A percentile compares a stretch with the other conserved stretches of the same genome.
Evolutionary conservation across 2,113 vertebrate species (phyloP).

Genomic region (Trogon melanurus): DNA sequence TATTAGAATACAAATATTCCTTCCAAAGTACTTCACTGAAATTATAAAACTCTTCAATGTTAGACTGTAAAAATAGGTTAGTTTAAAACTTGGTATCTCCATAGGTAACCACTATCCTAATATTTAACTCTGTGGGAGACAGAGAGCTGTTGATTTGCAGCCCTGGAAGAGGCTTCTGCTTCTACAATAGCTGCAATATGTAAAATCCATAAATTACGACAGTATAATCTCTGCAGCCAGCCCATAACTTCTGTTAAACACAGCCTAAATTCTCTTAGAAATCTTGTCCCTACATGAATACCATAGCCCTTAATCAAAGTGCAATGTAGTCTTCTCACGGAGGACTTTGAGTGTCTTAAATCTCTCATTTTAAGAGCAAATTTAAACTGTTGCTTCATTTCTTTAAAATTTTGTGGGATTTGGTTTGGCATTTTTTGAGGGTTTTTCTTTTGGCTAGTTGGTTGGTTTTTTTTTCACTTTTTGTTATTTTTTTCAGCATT

Average conservation of each 20-base stretch:
- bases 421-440: no score
- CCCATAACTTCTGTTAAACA: neutral
- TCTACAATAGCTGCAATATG: neutral
- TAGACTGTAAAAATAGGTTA: neutral
- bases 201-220: neutral
- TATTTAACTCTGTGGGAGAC: neutral
- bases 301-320: neutral
- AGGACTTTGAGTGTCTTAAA: neutral
- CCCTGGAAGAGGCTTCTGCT: neutral
- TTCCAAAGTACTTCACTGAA: conserved; percentile 56
- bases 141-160: neutral
- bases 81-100: neutral
- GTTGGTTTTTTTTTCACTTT: neutral
- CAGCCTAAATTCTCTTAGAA: neutral
- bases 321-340: neutral
- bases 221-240: neutral
- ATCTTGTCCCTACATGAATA: neutral
- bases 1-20: conserved; percentile 42
- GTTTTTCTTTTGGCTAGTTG: no score
- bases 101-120: neutral
- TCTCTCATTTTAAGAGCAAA: neutral
- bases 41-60: neutral
- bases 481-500: neutral
- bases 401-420: neutral
- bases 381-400: neutral